phyloP scores from a whole-genome alignment of 2,113 vertebrate genomes.

The cat (Felis catus) region F.catus_Fca126_mat1.0 CM031414.1:2757501-2758000 shows the following conservation, averaged over 20 bases:
- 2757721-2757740: too few species aligned
- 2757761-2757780: background rate
- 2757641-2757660: accelerated
- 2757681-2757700: background rate
- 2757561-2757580: background rate
- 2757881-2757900: background rate
- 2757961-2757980: background rate
- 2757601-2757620: background rate
- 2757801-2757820: background rate
- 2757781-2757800: background rate
- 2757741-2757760: background rate
- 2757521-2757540: accelerated
- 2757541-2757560: background rate
- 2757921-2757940: background rate
- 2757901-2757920: too few species aligned
- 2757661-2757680: accelerated
- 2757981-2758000: accelerated
- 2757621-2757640: background rate
- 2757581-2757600: background rate
- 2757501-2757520: background rate
- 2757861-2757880: background rate
- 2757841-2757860: background rate
- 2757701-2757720: background rate
- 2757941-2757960: background rate
- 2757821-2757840: background rate